Base-by-base conservation (phyloP, 2,797 vertebrate genomes). In the Micropoecilia bifurca region DNA sequence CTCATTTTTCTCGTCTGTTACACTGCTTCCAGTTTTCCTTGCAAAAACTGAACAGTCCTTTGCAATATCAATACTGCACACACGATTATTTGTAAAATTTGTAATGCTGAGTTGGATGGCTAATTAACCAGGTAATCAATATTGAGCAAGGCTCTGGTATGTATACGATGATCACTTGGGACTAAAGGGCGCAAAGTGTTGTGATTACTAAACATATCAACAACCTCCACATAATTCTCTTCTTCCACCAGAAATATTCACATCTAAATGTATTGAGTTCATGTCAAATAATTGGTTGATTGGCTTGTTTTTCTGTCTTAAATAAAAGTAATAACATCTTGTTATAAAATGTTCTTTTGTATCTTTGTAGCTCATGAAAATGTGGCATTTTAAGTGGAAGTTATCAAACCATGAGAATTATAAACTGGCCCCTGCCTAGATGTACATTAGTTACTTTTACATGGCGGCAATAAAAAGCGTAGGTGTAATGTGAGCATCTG, bases 401-500 rank as follows among this genome's bases (percentile, higher is more conserved):
- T 69, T 69, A 4, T 66, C 61, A 69, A n/a, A 69, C 22, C 39
- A 43, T 69, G 41, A 43, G 22, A 69, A 69, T 69, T 18, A 69
- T 45, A n/a, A 20, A 45, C 66, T 14, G 22, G 22, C 53, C 22
- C 53, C 73, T 18, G 61, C 61, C 25, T 46, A 25, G 9, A 45
- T 36, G 66, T 46, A 30, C 45, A n/a, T 75, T 68, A n/a, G 33
- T 73, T 69, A 69, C 66, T 43, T 71, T 75, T 30, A 69, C 8
- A 41, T 66, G 69, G 30, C 22, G 47, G 25, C 20, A 20, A 8
- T 30, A n/a, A 79, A 48, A 57, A 76, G 73, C 63, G 48, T 71
- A 71, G 61, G 72, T 79, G 74, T 80, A 76, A 79, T 71, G 43
- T 2, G 57, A 80, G 57, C 78, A 43, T 53, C 47, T 77, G 41